Percentiles rank a stretch among this genome's conserved stretches.
These are phyloP conservation scores for Agriopis aurantiaria DNA, from an alignment of 2,888 invertebrate species.

Conservation along the genomic window DNA sequence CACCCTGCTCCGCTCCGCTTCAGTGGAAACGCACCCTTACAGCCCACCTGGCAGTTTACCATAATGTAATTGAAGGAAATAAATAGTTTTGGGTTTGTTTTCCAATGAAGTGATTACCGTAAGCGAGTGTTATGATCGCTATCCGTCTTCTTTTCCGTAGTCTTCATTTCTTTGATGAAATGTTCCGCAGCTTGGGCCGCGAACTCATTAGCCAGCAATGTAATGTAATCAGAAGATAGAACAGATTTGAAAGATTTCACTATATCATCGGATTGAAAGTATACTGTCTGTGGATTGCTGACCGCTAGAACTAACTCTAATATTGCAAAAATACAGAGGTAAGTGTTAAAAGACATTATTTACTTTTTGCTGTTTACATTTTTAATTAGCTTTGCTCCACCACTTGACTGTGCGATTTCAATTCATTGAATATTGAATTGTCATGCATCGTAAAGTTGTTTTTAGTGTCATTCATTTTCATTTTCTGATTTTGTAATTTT, in stretches of 20 bases:
- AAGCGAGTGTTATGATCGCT: not conserved
- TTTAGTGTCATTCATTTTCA: constrained; percentile 1
- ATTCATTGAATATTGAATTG: constrained; percentile 18
- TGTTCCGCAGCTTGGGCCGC: constrained; percentile 57
- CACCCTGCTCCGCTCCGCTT: too few relatives aligned
- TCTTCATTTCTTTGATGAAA: constrained; percentile 56
- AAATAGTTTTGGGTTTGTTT: too few relatives aligned
- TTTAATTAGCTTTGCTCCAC: constrained; percentile 21
- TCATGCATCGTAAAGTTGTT: constrained; percentile 16
- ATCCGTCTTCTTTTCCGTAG: constrained; percentile 39
- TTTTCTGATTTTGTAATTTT: not conserved
- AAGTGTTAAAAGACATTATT: constrained; percentile 18
- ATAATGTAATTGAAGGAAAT: too few relatives aligned
- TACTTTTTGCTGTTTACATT: constrained; percentile 18
- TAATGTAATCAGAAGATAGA: constrained; percentile 55
- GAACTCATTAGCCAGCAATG: constrained; percentile 56
- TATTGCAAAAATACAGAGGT: constrained; percentile 11
- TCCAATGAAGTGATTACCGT: constrained; percentile 13
- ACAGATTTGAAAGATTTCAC: constrained; percentile 55
- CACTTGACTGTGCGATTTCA: constrained; percentile 6
- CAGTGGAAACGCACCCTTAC: too few relatives aligned
- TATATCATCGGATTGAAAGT: constrained; percentile 56
- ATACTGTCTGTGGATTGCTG: constrained; percentile 47
- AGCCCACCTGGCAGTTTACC: too few relatives aligned
- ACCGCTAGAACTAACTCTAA: constrained; percentile 15